Conservation (phyloP, 2,797 vertebrate genomes). For the Sebastes steindachneri region DNA sequence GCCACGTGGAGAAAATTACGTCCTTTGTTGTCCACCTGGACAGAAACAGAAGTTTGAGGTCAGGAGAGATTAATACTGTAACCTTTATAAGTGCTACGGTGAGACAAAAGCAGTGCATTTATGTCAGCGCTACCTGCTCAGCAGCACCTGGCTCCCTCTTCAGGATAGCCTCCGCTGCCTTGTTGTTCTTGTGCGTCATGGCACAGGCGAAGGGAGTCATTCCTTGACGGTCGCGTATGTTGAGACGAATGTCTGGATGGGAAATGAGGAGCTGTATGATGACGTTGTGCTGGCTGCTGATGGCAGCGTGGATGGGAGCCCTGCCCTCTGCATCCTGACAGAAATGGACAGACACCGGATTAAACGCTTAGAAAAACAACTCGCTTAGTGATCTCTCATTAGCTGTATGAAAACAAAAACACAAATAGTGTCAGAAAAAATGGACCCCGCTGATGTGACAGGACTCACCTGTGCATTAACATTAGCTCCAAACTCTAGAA, state of each 20-base stretch:
- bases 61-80: background rate
- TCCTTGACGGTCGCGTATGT: constrained; percentile 93
- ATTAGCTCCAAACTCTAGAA: constrained; percentile 97
- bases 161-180: constrained; percentile 95
- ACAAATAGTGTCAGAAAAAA: background rate
- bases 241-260: constrained; percentile 94
- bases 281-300: constrained; percentile 94
- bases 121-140: constrained; percentile 87
- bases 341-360: background rate
- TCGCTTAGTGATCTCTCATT: background rate
- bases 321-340: constrained; percentile 95
- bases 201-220: constrained; percentile 98
- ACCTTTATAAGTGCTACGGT: too few species aligned
- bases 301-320: constrained; percentile 94
- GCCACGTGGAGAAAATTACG: constrained; percentile 97
- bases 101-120: background rate
- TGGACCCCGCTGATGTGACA: background rate
- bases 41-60: background rate
- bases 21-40: constrained; percentile 97
- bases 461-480: constrained; percentile 93
- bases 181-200: constrained; percentile 98
- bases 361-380: background rate
- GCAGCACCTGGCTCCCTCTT: constrained; percentile 96
- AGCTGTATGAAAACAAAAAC: background rate
- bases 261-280: constrained; percentile 98